Percentiles rank a stretch among this genome's conserved stretches.
Evolutionary conservation across 2,113 vertebrate species (phyloP).

Genomic region (Agelaius tricolor): DNA sequence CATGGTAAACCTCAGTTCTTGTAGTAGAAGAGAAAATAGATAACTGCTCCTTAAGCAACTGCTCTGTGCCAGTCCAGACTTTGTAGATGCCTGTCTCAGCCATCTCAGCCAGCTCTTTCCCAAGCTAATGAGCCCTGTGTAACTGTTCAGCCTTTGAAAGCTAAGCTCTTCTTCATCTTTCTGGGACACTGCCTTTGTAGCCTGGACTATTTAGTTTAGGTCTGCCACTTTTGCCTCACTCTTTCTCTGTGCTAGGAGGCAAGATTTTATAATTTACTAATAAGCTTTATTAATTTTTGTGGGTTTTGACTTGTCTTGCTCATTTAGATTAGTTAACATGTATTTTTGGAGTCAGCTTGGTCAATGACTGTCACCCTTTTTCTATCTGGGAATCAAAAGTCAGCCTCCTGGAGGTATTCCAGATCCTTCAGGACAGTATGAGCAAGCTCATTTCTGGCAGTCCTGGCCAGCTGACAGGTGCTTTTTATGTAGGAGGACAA

Average conservation of each 20-base stretch:
- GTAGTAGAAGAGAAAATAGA: neutral
- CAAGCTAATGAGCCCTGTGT: neutral
- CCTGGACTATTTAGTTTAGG: neutral
- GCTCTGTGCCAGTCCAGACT: neutral
- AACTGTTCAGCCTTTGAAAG: neutral
- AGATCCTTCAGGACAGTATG: neutral
- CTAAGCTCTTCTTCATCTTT: neutral
- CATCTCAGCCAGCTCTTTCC: neutral
- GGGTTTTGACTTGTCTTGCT: neutral
- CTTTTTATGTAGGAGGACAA: neutral
- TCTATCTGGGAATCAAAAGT: neutral
- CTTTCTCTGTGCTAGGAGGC: neutral
- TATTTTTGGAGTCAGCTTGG: neutral
- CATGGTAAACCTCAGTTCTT: neutral
- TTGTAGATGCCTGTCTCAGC: neutral
- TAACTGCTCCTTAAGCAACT: neutral
- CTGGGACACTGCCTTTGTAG: neutral
- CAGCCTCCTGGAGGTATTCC: neutral
- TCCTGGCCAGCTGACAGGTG: neutral
- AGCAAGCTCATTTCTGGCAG: neutral
- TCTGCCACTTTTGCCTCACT: neutral
- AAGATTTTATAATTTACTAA: neutral
- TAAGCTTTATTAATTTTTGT: neutral
- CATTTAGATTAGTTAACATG: neutral
- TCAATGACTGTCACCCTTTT: neutral